Conservation (phyloP, 2,113 vertebrate genomes). For the Pteruthius melanotis region DNA sequence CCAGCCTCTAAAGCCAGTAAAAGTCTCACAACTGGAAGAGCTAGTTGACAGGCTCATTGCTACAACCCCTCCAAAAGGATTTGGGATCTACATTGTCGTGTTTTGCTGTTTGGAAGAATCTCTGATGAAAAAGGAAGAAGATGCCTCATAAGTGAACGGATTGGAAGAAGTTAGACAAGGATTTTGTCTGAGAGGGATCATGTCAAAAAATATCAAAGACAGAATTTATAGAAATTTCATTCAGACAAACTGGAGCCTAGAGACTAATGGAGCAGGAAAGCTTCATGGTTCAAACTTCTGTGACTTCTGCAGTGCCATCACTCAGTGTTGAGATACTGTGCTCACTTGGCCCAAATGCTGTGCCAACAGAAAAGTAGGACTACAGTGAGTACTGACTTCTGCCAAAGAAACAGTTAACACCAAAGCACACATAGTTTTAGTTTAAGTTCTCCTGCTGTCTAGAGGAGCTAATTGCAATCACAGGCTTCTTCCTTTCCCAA, state of each 20-base stretch:
- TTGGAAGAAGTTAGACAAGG: background rate
- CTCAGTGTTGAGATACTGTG: background rate
- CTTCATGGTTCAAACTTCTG: background rate
- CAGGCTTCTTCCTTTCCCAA: slow-evolving; percentile 9
- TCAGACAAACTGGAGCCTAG: background rate
- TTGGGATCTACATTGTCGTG: background rate
- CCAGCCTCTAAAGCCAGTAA: background rate
- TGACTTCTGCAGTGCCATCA: background rate
- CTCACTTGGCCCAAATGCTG: background rate
- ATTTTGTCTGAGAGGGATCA: background rate
- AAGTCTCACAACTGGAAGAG: background rate
- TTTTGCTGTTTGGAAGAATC: background rate
- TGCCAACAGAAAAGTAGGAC: background rate
- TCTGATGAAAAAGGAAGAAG: background rate
- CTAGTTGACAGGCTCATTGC: background rate
- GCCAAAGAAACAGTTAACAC: slow-evolving; percentile 21
- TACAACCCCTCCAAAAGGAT: background rate
- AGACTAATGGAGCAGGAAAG: background rate
- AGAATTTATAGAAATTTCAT: background rate
- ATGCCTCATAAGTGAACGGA: fast-evolving
- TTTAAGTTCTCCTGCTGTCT: slow-evolving; percentile 17
- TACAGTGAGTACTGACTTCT: background rate
- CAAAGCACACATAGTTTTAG: background rate
- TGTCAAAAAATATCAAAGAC: background rate
- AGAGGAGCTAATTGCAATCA: slow-evolving; percentile 32